Base-by-base conservation (phyloP, 2,113 vertebrate species). In the Passer domesticus region DNA sequence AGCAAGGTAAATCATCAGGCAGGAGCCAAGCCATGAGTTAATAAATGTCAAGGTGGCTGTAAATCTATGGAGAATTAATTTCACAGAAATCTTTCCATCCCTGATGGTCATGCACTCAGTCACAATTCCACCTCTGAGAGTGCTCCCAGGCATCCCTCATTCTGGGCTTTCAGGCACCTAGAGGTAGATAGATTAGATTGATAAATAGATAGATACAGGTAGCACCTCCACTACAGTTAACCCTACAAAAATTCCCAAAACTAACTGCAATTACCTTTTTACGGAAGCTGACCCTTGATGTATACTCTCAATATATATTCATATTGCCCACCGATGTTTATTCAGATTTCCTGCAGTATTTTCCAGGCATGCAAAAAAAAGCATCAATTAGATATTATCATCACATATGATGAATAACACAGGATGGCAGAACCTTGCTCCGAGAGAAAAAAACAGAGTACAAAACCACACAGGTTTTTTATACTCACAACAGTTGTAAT, bases 41-140 rank as follows among this genome's bases (percentile, higher is more conserved):
- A 84, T 91, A 79, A 84, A 87, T 91, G 39, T 76, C 74, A 44
- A 49, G 7, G 25, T 62, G 46, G 25, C 41, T 24, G 3, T 78
- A 93, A 89, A 94, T 76, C 69, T 46, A 30, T 1, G 5, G 33
- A 67, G 62, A 81, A 80, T 37, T 14, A 55, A 59, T 78, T 92
- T 60, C 62, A 89, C 39, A 75, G 52, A 60, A 85, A 62, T 49
- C 35, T 69, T 78, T 75, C 35, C n/a, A 58, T 80, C 70, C 88
- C 73, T 62, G 39, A 28, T 24, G 12, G 55, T 20, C 0, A 0
- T 8, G 33, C 8, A 3, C 24, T 63, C 28, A 3, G 39, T 20
- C 63, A 47, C 17, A 46, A 39, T 20, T 70, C 4, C 72, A 62
- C 3, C 20, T 49, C 59, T 9, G 7, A 72, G 15, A 35, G n/a